Evolutionary conservation across 2,888 invertebrate species (phyloP), one percentile per base, ranked within the genome.

Genomic region (Parthenolecanium corni): DNA sequence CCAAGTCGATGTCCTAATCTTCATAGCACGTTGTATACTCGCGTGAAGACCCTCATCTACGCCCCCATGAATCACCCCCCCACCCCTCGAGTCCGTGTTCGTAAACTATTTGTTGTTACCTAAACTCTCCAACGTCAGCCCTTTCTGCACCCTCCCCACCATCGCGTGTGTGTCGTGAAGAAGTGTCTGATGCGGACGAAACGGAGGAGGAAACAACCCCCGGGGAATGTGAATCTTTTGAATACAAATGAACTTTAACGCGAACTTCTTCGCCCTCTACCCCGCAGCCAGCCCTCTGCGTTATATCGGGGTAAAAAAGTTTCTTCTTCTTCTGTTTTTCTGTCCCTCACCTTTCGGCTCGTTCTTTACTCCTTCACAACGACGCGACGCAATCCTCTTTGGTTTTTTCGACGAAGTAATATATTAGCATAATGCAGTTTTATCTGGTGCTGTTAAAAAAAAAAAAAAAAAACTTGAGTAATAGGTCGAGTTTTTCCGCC

Each of bases 361-460:
- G n/a, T 31, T 31, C 31, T 31, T 31, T 9, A 31, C 20, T 18
- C 24, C 25, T 9, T 52, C 23, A n/a, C 52, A 38, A 38, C 52
- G 31, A 38, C n/a, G n/a, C 21, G 21, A 18, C 16, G 20, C n/a
- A 52, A 52, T n/a, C 24, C 52, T 25, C 16, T 36, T 36, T 52
- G 12, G 16, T 20, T 47, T 46, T 58, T 58, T 46, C 47, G 24
- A 20, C 56, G 40, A 49, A 47, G 47, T 58, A 58, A 58, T 58
- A 58, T 58, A 58, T 58, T 58, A 58, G 58, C 58, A 58, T 58
- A 58, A 58, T 58, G 58, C 58, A 58, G 58, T 58, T 58, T 58
- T 58, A 58, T 58, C 47, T 58, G 25, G 36, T 25, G 58, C 58
- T 46, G 31, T 58, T 58, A 47, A 47, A 44, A 44, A 53, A 53